Evolutionary conservation across 2,797 vertebrate species (phyloP), one percentile per base, ranked within the genome.

Genomic region (Triplophysa bombifrons): DNA sequence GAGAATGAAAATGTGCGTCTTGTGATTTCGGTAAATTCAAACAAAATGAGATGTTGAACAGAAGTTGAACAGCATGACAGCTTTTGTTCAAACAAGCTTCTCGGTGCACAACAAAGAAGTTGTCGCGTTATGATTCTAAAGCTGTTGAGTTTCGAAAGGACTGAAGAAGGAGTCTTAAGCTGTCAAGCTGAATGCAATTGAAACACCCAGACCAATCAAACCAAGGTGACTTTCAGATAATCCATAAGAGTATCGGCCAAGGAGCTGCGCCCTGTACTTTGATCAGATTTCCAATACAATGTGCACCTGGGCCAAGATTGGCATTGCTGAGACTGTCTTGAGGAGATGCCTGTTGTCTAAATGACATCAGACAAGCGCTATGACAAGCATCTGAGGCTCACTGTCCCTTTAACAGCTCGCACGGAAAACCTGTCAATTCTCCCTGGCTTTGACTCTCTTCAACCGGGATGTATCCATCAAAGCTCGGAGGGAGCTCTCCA

Each of bases 401-500:
- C 87, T 89, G 88, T 91, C 91, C 92, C 90, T 93, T 92, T 88
- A 93, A 93, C 91, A 87, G 91, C 88, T 90, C 89, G 87, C 84
- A 81, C 80, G 68, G 81, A 89, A 92, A 89, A 86, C 90, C 92
- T 95, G 96, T 96, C 95, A 95, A 90, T 93, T 94, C 93, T 92
- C 93, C 93, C 92, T 94, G 89, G 87, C 92, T 91, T 95, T 95
- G 91, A 91, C 92, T 95, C 92, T 90, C 92, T 91, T 87, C 87
- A 90, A 93, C 91, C 91, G 92, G 93, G 84, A 95, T 95, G 95
- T 94, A 97, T 98, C 96, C 91, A 95, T 98, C 96, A 98, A 95
- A 88, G 92, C 95, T 94, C 95, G 96, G 96, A 70, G 80, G 95
- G 96, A 97, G 95, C 96, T 96, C 96, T 95, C 95, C 94, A 96